Evolutionary conservation across 2,888 invertebrate genomes (phyloP), one percentile per base, ranked within the genome.

Genomic region (Xestia ashworthii): DNA sequence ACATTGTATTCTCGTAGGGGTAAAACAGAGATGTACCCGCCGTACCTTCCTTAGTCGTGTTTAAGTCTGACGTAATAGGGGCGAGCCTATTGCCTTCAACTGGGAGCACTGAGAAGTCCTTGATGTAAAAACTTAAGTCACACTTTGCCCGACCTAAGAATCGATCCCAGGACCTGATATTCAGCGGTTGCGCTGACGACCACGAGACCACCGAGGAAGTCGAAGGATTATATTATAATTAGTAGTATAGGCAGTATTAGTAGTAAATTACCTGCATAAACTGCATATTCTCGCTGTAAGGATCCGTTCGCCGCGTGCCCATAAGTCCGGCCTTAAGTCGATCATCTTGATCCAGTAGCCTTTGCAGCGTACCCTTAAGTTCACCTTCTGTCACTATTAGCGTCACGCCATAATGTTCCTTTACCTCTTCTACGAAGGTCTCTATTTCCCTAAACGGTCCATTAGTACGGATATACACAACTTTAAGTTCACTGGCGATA

Each of bases 291-390:
- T 97, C 96, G 71, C 98, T 98, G 91, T 97, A 98, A 0, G 99
- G 99, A 96, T 99, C 99, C 0, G 98, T 98, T 73, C 97, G 97
- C 81, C 99, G 97, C 8, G 98, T 98, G 14, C 99, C 99, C 98
- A 99, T 99, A 9, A 99, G 96, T 75, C 98, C 98, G 0, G 98
- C 99, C 92, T 98, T 98, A 48, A 99, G 96, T 69, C 97, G 93
- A 0, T 93, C 94, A 89, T 97, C 97, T 19, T 97, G 94, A 0
- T 96, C 91, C 66, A 98, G 95, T 78, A 99, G 94, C 60, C 96
- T 95, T 22, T 94, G 93, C 60, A 99, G 95, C 0, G 98, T 98
- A 32, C 96, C 94, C 93, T 98, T 98, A 84, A 99, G 98, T 1
- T 98, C 97, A 0, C 98, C 98, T 14, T 97, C 97, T 25, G 98